Conservation (phyloP, 2,113 vertebrate species). For the Muntiacus muntjak region DNA sequence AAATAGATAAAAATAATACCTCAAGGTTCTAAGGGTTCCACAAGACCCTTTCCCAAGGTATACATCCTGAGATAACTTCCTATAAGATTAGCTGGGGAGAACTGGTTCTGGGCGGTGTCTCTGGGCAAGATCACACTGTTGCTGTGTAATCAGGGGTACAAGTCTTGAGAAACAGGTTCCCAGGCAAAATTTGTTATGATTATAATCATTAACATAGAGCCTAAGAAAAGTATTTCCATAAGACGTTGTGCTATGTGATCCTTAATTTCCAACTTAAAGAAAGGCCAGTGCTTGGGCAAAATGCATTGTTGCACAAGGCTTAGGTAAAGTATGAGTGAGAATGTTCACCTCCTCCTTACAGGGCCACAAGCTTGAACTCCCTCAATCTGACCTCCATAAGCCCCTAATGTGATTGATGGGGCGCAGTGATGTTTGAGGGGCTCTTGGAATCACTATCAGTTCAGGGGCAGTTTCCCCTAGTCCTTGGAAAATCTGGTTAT, state of each 20-base stretch:
- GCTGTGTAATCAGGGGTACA: background rate
- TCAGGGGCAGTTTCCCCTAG: background rate
- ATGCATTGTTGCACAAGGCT: background rate
- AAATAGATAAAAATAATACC: background rate
- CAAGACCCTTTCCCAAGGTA: background rate
- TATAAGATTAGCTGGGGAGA: background rate
- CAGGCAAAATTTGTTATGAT: background rate
- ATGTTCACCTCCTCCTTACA: background rate
- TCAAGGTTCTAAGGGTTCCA: background rate
- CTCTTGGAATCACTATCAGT: background rate
- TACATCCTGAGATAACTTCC: background rate
- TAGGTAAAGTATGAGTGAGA: background rate
- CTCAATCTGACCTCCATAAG: background rate
- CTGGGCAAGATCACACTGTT: background rate
- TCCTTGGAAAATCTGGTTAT: background rate
- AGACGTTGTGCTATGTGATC: background rate
- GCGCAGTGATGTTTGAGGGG: background rate
- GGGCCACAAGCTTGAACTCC: background rate
- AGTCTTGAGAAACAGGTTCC: background rate
- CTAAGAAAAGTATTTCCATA: background rate
- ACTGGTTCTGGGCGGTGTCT: background rate
- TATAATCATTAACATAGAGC: background rate
- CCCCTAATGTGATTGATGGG: background rate
- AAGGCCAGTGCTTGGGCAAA: background rate
- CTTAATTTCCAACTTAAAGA: background rate